Evolutionary conservation across 2,113 vertebrate genomes (phyloP), one percentile per base, ranked within the genome.

Genomic region (Dascyllus trimaculatus): DNA sequence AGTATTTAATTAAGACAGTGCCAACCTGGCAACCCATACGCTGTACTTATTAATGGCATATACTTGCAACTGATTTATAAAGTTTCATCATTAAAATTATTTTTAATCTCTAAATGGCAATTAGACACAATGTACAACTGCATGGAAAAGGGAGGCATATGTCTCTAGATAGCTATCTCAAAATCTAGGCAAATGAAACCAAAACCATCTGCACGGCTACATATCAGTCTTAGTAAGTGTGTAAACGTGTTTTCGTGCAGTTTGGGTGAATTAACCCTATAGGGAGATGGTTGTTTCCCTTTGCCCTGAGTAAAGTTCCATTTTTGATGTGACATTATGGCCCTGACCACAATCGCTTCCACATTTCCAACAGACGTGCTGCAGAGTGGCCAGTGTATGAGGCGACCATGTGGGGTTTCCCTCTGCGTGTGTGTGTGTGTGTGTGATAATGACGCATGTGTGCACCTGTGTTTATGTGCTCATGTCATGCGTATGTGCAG

Each of bases 291-390:
- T 43, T 45, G 7, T 29, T 74, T 78, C 76, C 70, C 74, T 81
- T 70, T 74, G 75, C 49, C 70, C 71, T n/a, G 22, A 2, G n/a
- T 58, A 71, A 77, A 54, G 61, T 26, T 60, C 59, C 15, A 11
- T 46, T 68, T 26, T 63, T 14, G 4, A 26, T 18, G 15, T 48
- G 26, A 77, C 59, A 25, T 17, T 49, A 48, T 14, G 64, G 25
- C 22, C 59, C 38, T 9, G 53, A 80, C 72, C 79, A 71, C 82
- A 85, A 86, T 83, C 32, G 40, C 80, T 87, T 86, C 83, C 89
- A 89, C 81, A 80, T 88, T 89, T 82, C 43, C 57, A 65, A 24
- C 32, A 26, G 54, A 17, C 38, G 0, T 35, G 32, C 65, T 43
- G 26, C 32, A 54, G 40, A 58, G 56, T 21, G 24, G 59, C 52